These are phyloP conservation scores for Cryptoblepharus egeriae DNA, from an alignment of 2,797 vertebrate species.

Conservation along the genomic window DNA sequence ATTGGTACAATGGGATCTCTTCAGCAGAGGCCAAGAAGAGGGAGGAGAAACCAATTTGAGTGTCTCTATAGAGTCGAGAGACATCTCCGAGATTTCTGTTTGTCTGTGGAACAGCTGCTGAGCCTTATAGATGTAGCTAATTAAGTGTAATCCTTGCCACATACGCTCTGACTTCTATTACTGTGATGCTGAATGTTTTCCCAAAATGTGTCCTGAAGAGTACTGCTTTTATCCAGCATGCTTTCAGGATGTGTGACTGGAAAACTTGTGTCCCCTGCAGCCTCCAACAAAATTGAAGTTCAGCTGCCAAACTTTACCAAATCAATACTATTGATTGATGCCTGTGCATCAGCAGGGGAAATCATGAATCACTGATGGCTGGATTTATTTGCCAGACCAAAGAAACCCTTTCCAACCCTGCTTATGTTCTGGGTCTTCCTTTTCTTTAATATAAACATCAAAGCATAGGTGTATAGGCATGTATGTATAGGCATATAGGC, in stretches of 20 bases:
- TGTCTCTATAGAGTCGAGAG: conserved; percentile 61
- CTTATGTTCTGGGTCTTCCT: not conserved
- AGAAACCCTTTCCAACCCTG: conserved; percentile 21
- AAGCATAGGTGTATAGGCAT: too few species aligned
- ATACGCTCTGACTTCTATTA: conserved; percentile 73
- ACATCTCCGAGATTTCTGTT: conserved; percentile 66
- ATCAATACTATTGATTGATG: conserved; percentile 71
- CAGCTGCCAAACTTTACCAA: conserved; percentile 54
- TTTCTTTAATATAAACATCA: conserved; percentile 2
- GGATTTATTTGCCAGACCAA: conserved; percentile 30
- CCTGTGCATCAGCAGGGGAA: conserved; percentile 48
- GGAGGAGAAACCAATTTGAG: conserved; percentile 45
- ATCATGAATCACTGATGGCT: conserved; percentile 49
- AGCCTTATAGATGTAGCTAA: conserved; percentile 73
- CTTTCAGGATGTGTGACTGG: conserved; percentile 6
- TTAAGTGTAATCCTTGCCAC: conserved; percentile 73
- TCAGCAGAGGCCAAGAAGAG: conserved; percentile 36
- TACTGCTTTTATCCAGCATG: conserved; percentile 53
- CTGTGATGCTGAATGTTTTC: conserved; percentile 65
- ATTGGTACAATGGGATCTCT: conserved; percentile 52
- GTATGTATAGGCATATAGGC: too few species aligned
- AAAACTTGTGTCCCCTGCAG: not conserved
- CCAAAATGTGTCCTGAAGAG: conserved; percentile 62
- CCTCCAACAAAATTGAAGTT: conserved; percentile 55
- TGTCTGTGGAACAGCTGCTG: conserved; percentile 73